Conservation (phyloP, 2,797 vertebrate species). For the Zalophus californianus region DNA sequence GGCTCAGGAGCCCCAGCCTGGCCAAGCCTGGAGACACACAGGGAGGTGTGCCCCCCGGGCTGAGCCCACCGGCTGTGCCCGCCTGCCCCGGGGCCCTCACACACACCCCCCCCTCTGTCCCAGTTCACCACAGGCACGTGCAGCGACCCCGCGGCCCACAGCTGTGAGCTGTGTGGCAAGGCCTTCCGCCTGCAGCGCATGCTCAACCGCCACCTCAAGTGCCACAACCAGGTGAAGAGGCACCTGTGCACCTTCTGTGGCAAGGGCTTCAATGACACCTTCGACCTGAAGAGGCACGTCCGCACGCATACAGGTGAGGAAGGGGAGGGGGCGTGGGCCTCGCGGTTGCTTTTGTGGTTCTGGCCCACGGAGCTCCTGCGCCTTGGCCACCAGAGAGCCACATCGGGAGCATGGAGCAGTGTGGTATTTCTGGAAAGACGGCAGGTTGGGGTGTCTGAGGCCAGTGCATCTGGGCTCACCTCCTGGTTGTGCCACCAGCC, state of each 20-base stretch:
- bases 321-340: neutral
- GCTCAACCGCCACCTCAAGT: slow-evolving; percentile 92
- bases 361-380: neutral
- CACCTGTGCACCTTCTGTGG: slow-evolving; percentile 92
- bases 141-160: slow-evolving; percentile 82
- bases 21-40: neutral
- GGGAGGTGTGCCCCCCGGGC: neutral
- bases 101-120: accelerated
- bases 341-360: neutral
- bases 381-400: neutral
- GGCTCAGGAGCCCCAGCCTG: neutral
- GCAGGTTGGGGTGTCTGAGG: neutral
- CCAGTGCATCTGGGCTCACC: neutral
- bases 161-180: slow-evolving; percentile 90
- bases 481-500: neutral
- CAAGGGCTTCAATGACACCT: slow-evolving; percentile 93
- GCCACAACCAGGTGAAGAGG: slow-evolving; percentile 91
- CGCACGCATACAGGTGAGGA: slow-evolving; percentile 92
- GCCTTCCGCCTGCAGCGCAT: slow-evolving; percentile 90
- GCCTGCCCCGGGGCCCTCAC: neutral
- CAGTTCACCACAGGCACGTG: slow-evolving; percentile 91
- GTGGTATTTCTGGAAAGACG: neutral
- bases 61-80: neutral
- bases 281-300: slow-evolving; percentile 92
- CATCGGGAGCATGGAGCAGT: neutral